These are phyloP conservation scores for Calidris pygmaea DNA, from an alignment of 2,113 vertebrate species.

Conservation along the genomic window DNA sequence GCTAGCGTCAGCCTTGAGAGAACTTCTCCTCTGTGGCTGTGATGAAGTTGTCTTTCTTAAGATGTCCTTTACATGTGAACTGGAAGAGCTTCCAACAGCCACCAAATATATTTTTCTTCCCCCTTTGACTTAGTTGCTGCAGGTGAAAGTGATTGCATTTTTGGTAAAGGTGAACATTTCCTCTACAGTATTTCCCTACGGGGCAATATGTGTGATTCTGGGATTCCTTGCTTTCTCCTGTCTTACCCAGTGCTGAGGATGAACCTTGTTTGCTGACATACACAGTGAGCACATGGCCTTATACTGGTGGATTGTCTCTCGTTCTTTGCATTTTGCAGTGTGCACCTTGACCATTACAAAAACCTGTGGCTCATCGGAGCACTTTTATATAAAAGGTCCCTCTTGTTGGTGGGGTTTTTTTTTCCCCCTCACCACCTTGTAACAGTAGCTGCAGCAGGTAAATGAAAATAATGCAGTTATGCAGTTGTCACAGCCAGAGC, in stretches of 20 bases:
- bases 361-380: not conserved
- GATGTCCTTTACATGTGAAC: not conserved
- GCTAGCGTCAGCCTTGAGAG: not conserved
- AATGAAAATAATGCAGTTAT: not conserved
- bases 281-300: not conserved
- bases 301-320: not conserved
- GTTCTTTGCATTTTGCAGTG: not conserved
- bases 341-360: not conserved
- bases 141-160: not conserved
- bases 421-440: accelerated
- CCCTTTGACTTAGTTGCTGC: not conserved
- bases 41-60: not conserved
- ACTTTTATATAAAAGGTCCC: not conserved
- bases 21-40: not conserved
- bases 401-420: accelerated
- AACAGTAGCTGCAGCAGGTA: not conserved
- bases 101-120: not conserved
- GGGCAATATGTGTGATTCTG: accelerated
- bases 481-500: not conserved
- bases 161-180: not conserved
- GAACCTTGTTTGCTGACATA: not conserved
- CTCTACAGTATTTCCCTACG: not conserved
- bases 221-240: not conserved
- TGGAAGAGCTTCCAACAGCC: not conserved
- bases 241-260: not conserved